Conservation (phyloP, 2,888 invertebrate species). For the Cheilosia soror region DNA sequence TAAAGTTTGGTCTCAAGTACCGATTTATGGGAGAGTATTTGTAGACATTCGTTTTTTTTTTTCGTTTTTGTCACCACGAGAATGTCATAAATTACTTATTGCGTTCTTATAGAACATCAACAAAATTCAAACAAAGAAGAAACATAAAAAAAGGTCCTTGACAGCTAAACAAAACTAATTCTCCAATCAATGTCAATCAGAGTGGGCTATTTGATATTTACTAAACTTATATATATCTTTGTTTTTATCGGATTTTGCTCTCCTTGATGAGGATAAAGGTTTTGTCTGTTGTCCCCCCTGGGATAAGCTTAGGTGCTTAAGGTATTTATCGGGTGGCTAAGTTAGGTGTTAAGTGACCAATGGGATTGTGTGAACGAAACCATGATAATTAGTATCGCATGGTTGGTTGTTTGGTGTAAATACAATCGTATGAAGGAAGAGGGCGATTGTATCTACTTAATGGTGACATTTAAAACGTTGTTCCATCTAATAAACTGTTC, state of each 20-base stretch:
- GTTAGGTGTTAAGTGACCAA: constrained; percentile 64
- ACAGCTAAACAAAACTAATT: neutral
- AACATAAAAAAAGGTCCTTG: constrained; percentile 34
- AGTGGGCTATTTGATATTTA: constrained; percentile 69
- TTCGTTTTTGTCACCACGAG: constrained; percentile 25
- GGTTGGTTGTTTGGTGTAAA: constrained; percentile 4
- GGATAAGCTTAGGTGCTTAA: constrained; percentile 56
- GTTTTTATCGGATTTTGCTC: constrained; percentile 54
- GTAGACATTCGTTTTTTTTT: constrained; percentile 15
- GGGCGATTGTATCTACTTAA: neutral
- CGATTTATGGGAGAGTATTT: neutral
- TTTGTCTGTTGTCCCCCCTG: neutral
- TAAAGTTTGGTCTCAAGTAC: neutral
- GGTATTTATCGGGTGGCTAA: constrained; percentile 66
- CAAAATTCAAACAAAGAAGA: constrained; percentile 34
- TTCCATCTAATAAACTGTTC: no score
- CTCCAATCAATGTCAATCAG: constrained; percentile 74
- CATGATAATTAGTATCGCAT: constrained; percentile 63
- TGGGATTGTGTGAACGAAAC: constrained; percentile 48
- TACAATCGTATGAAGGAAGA: neutral
- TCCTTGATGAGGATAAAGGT: constrained; percentile 16
- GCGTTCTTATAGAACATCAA: constrained; percentile 45
- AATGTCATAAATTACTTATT: constrained; percentile 66
- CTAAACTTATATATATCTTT: constrained; percentile 46
- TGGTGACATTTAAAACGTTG: no score